A percentile compares a stretch with the other conserved stretches of the same genome.
phyloP scores from a whole-genome alignment of 2,797 vertebrate genomes.

The Picus viridis region DNA sequence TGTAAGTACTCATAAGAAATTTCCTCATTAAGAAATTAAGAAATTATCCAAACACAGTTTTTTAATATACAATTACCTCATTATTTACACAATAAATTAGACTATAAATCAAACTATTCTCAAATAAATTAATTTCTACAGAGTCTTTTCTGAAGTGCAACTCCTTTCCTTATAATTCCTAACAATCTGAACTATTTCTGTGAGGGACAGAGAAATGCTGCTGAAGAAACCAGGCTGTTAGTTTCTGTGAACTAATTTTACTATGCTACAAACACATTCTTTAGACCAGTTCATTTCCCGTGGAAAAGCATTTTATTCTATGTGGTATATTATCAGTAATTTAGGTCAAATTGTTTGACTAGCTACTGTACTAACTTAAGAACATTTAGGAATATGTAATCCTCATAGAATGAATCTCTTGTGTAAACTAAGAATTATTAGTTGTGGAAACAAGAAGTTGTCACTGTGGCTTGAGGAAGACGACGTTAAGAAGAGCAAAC shows the following conservation, averaged over 20 bases:
- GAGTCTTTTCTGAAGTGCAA: neutral
- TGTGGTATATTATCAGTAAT: neutral
- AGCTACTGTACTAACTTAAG: neutral
- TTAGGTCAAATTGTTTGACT: neutral
- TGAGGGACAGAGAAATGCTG: neutral
- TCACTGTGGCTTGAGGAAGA: no score
- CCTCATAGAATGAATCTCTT: no score
- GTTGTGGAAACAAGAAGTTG: no score
- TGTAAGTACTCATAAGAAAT: neutral
- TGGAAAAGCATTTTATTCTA: neutral
- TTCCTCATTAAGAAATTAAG: neutral
- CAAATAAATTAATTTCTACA: neutral
- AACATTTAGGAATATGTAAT: no score
- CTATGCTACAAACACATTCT: neutral
- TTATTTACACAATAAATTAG: neutral
- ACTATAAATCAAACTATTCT: neutral
- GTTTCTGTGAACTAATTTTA: neutral
- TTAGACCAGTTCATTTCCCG: fast-evolving
- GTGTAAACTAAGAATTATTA: no score
- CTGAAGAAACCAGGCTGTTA: neutral
- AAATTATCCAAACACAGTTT: neutral
- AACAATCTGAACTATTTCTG: neutral
- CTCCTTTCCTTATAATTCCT: neutral
- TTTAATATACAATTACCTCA: neutral
- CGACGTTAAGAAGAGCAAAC: no score